Base-by-base conservation (phyloP, 2,797 vertebrate species). In the Florisuga fusca region DNA sequence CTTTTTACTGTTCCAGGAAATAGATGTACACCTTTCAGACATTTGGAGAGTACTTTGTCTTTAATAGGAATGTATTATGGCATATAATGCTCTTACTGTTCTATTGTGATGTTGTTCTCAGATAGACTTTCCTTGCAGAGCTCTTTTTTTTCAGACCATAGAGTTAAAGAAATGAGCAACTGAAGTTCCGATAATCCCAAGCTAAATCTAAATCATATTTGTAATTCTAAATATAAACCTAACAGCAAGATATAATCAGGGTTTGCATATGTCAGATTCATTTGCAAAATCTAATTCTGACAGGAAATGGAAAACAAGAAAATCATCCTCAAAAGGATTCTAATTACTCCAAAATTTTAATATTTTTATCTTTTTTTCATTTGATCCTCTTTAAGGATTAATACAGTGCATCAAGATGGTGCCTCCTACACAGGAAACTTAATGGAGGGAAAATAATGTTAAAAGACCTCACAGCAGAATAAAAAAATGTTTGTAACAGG, bases 381-480 rank as follows among this genome's bases (percentile, higher is more conserved):
- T 94, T 96, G 62, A 81, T 94, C 61, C 45, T 94, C 86, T 95
- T 92, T 91, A 92, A 94, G 72, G 72, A 94, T 96, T 97, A 93
- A 90, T 69, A 82, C 7, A 58, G 58, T 86, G 23, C 3, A 0
- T 64, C 29, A 82, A 41, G 58, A 77, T 3, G 8, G 57, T 84
- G n/a, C 54, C 46, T 95, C 74, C 61, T 75, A 78, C 84, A 73
- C 45, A 71, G n/a, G 61, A 81, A 94, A 88, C 54, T 71, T 78
- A 83, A 51, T 55, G 72, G 80, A 33, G 16, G 50, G 53, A 88
- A 91, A 94, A 87, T 63, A 55, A 90, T 51, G 43, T 38, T 84
- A 68, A 74, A 95, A 93, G 34, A 41, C 95, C 61, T 84, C 50
- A 61, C 45, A 53, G 51, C 45, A 66, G 59, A 92, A 90, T 48